Base-by-base conservation (phyloP, 2,888 invertebrate species). In the Arctia plantaginis region DNA sequence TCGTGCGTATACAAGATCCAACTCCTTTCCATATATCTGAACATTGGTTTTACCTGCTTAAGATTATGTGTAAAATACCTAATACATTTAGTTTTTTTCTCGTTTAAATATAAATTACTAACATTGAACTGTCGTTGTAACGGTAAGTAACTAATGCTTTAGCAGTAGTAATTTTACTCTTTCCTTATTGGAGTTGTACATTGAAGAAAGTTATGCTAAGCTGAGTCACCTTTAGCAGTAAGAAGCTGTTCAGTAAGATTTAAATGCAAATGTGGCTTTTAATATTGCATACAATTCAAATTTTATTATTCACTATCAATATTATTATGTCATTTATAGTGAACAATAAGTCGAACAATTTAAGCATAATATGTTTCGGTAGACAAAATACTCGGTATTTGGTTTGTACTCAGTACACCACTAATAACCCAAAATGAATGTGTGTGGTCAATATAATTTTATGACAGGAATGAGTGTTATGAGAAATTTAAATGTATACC, bases 371-470 rank as follows among this genome's bases (percentile, higher is more conserved):
- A 13, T 66, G 39, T 35, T n/a, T 23, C 39, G 3, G 12, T 39
- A 13, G 23, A 33, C n/a, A n/a, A 68, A 47, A n/a, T 66, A 71
- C 65, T 12, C 23, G 15, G 33, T 30, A 20, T 41, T 66, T 39
- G 35, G 15, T 33, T 64, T 64, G n/a, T 66, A 51, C 27, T 20
- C 6, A 3, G 35, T 51, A 47, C 47, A 66, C 30, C n/a, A 33
- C 62, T 35, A 47, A 47, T 59, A 39, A 59, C 23, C 6, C 23
- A 30, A 66, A 66, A 55, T 66, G 55, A 66, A 66, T 30, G 66
- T 66, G 71, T 72, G 66, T 72, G 72, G 55, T 67, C 72, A 59
- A 62, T 67, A 67, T 44, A 62, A 62, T 72, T 72, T 72, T 72
- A 68, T 44, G 72, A 66, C 30, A 66, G 66, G 55, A 55, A 66